Conservation (phyloP, 1,140 invertebrate species). For the Rhopalosiphum padi region DNA sequence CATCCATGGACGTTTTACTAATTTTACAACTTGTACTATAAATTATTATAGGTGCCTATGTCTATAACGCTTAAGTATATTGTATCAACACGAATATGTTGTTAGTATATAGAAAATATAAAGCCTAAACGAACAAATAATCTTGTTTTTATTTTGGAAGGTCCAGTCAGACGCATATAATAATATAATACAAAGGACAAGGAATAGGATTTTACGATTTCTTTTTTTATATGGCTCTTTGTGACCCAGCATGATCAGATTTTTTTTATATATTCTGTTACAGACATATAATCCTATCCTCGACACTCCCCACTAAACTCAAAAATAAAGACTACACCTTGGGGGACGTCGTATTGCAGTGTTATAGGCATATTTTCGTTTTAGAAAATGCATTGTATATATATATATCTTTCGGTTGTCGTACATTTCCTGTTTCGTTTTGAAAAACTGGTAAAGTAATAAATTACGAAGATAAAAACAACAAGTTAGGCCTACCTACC, state of each 20-base stretch:
- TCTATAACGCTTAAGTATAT: too few species aligned
- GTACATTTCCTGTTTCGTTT: constrained; percentile 10
- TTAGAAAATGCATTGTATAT: constrained; percentile 23
- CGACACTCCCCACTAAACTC: neutral
- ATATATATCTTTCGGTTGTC: neutral
- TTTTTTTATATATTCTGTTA: neutral
- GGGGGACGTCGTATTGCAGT: neutral
- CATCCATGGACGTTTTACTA: neutral
- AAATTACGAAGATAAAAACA: constrained; percentile 30
- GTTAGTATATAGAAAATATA: neutral
- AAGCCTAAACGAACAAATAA: neutral
- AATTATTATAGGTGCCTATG: neutral
- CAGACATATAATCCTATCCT: neutral
- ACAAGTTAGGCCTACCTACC: neutral
- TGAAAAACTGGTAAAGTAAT: constrained; percentile 24
- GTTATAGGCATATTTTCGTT: constrained; percentile 10
- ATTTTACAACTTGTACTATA: neutral
- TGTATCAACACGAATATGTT: neutral
- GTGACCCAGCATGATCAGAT: neutral
- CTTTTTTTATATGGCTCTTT: constrained; percentile 8
- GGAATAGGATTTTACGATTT: constrained; percentile 13
- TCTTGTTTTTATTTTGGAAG: constrained; percentile 8
- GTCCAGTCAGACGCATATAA: neutral
- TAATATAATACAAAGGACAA: constrained; percentile 10
- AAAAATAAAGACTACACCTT: constrained; percentile 30